Evolutionary conservation across 2,888 invertebrate species (phyloP).

Genomic region (Lithophane socia): DNA sequence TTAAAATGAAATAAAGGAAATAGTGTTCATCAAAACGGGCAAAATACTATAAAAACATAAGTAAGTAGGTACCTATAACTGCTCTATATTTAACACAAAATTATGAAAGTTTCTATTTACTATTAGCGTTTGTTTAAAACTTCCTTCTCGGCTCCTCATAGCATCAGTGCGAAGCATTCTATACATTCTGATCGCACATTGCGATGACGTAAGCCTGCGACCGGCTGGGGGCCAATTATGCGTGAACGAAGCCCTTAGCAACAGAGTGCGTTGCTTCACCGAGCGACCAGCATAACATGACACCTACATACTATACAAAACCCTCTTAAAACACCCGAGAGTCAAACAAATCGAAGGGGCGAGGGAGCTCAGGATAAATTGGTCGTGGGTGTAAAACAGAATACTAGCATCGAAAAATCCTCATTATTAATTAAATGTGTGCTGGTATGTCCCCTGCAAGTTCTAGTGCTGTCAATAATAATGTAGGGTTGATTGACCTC

Average conservation of each 20-base stretch:
- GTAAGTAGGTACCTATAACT: background rate
- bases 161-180: conserved; percentile 60
- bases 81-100: background rate
- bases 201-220: conserved; percentile 83
- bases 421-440: conserved; percentile 68
- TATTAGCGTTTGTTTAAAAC: conserved; percentile 52
- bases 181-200: conserved; percentile 79
- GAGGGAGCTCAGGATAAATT: conserved; percentile 42
- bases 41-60: background rate
- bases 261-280: conserved; percentile 80
- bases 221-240: conserved; percentile 79
- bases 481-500: conserved; percentile 62
- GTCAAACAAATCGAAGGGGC: conserved; percentile 36
- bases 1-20: no score
- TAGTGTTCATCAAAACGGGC: background rate
- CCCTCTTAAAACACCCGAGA: conserved; percentile 2
- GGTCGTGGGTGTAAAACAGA: conserved; percentile 39
- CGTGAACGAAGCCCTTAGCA: conserved; percentile 82
- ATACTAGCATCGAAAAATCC: conserved; percentile 62
- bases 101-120: conserved; percentile 19
- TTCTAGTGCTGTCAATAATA: conserved; percentile 61
- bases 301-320: conserved; percentile 40
- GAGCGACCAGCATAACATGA: conserved; percentile 56
- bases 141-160: conserved; percentile 53
- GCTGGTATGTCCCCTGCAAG: conserved; percentile 62